Percentiles rank a stretch among this genome's conserved stretches.
phyloP scores from a whole-genome alignment of 2,797 vertebrate genomes.

The Anas georgica region DNA sequence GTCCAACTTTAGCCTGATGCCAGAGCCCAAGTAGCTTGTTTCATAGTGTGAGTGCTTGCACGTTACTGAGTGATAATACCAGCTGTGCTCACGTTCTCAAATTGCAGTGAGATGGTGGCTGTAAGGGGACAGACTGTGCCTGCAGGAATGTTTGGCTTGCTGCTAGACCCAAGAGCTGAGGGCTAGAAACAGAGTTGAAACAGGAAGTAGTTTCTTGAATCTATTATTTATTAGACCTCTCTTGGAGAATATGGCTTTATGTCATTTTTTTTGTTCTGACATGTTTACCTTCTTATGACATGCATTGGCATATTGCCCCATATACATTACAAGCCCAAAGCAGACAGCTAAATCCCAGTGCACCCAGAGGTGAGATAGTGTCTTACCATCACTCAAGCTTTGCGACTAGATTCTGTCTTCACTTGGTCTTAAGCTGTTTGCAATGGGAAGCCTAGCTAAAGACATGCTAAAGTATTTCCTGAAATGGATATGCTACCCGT shows the following conservation, averaged over 20 bases:
- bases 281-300: background rate
- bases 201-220: background rate
- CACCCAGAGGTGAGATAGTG: background rate
- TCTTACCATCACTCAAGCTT: background rate
- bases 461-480: background rate
- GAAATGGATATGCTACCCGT: background rate
- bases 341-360: background rate
- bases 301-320: background rate
- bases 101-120: constrained; percentile 23
- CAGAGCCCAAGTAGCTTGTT: background rate
- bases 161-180: background rate
- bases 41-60: background rate
- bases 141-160: background rate
- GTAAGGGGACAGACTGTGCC: background rate
- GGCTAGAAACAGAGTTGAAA: background rate
- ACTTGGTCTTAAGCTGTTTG: background rate
- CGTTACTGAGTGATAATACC: constrained; percentile 46
- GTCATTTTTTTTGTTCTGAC: background rate
- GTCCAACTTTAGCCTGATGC: background rate
- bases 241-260: background rate
- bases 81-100: constrained; percentile 21
- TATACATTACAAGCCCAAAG: background rate
- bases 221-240: background rate
- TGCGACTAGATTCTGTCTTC: background rate
- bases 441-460: background rate